Base-by-base conservation (phyloP, 2,113 vertebrate species). In the Lepisosteus osseus region DNA sequence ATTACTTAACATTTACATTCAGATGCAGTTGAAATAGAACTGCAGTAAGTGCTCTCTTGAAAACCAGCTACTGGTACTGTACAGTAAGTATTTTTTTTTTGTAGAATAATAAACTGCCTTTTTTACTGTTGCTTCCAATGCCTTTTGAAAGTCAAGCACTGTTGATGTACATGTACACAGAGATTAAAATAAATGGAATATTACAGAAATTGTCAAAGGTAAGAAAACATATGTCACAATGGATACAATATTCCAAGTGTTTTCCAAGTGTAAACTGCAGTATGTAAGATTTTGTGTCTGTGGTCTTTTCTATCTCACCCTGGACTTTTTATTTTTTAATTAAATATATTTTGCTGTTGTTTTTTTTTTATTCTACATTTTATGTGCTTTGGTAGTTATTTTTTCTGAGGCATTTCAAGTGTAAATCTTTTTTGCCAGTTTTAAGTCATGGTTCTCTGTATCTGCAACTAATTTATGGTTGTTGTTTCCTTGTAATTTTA, bases 401-500 rank as follows among this genome's bases (percentile, higher is more conserved):
- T 85, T 83, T 80, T 79, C 80, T 82, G 67, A 9, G 1, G 45
- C 0, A 5, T 64, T 14, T 59, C 74, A 64, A 70, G 67, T 55
- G 17, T 29, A 17, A 57, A 61, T 66, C 29, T 17, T 14, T 63
- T 55, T 65, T 15, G 62, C 61, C 61, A 71, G 61, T 62, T 13
- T 42, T 66, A 3, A 66, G 59, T 66, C 42, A 54, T 65, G 40
- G 65, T 72, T 69, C 73, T 70, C 73, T 47, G 62, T 86, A 72
- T 85, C 81, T 86, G 80, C 62, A 84, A 82, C 69, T 83, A 81
- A 80, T 86, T 89, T 88, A 74, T 74, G 75, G 74, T 75, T 84
- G 69, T 74, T 76, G 79, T 85, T 80, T 67, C 74, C 86, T 76
- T 83, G 82, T 78, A 79, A 82, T 86, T 84, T 83, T 77, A 82